Base-by-base conservation (phyloP, 2,797 vertebrate species). In the Trichosurus vulpecula region DNA sequence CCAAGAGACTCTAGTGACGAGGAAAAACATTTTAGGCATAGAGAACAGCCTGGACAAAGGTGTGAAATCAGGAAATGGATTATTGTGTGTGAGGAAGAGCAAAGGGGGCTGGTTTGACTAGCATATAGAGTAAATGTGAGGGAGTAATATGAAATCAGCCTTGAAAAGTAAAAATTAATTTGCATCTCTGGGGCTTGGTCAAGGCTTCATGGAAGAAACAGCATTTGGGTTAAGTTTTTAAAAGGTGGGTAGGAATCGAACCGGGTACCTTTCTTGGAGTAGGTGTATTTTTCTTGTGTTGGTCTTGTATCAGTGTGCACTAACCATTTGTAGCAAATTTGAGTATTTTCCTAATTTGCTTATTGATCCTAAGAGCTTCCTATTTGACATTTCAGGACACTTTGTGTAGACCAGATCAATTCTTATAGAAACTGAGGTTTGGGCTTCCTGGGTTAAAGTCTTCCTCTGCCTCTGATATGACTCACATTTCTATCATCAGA, bases 401-500 rank as follows among this genome's bases (percentile, higher is more conserved):
- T 25, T 91, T 92, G 3, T 29, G 6, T 87, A 96, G 95, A 52
- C 4, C 12, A 91, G 90, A 91, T 74, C 25, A 16, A 6, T 22
- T 90, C 6, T 30, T 5, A 87, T 2, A 27, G 90, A 53, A 8
- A 87, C 41, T 14, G 57, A 95, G 61, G 47, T 93, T 97, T 93
- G 31, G 3, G 92, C 54, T 54, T 54, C 54, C 14, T 0, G 51
- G 54, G 10, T 51, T 87, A 92, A 66, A 29, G 52, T 13, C 52
- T 95, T 97, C 93, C 58, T 16, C 54, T 95, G 97, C 91, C 58
- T 30, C 29, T 95, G 90, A 6, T 93, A 90, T 93, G 27, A 90
- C 29, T 94, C 51, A 12, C 29, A 52, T 94, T 92, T 91, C 95
- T 92, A 96, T 94, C 94, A 96, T 92, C 93, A 91, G 53, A 54